Evolutionary conservation across 92 coral and sea anemone genomes (phyloP), one percentile per base, ranked within the genome.

Genomic region (Zoanthus solanderi): DNA sequence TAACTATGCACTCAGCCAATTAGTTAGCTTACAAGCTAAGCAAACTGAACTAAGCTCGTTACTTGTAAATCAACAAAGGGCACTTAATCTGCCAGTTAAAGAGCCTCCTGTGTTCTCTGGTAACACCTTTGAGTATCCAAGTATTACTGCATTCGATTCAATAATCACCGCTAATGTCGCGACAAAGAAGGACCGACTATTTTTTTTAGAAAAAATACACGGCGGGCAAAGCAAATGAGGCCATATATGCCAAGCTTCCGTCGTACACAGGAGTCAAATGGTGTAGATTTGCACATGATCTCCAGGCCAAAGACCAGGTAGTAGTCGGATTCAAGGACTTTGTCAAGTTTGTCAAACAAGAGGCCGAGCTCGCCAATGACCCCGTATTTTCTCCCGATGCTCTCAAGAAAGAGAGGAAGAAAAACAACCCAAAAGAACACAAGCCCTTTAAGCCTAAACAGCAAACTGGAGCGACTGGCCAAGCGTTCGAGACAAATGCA

Each of bases 231-330:
- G 93, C 91, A 3, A 92, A 92, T 66, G 85, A n/a, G 48, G 37
- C 46, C 1, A 53, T 88, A 8, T 47, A 78, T 37, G 78, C 90
- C 86, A 94, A 90, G 65, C 83, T 94, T 5, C 95, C 94, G 23
- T 65, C 71, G 3, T 65, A 88, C 8, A 47, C 52, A 4, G 52
- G 52, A 4, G 52, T 47, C 4, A 47, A 94, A 31, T 90, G 97
- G 93, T 92, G 97, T 56, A 53, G 94, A 58, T 58, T 79, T n/a
- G 94, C 94, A 6, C 87, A 92, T 32, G 94, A 92, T 9, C 32
- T 15, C 6, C 92, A 86, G 23, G 14, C 72, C 9, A 92, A 90
- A 47, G 57, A 73, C 1, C 66, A 76, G 65, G 10, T 7, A 11
- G 47, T 50, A 11, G 91, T 88, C 6, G 29, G 71, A 4, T 90